phyloP scores from a whole-genome alignment of 2,888 invertebrate genomes.

The Caenorhabditis sp. region DNA sequence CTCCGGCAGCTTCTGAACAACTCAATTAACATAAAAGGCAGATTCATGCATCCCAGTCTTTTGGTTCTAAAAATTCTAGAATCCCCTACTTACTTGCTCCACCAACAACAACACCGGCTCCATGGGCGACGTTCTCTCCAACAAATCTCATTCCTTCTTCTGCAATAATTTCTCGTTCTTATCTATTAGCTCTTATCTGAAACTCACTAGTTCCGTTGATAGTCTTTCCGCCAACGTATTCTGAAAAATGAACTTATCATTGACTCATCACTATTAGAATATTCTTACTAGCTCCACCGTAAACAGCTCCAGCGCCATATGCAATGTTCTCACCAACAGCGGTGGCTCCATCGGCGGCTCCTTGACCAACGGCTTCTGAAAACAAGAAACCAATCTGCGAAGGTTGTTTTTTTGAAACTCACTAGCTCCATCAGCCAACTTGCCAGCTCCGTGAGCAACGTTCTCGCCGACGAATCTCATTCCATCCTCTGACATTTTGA shows the following conservation, averaged over 20 bases:
- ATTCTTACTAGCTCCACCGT: slow-evolving; percentile 38
- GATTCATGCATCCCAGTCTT: too few relatives aligned
- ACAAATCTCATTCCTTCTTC: slow-evolving; percentile 18
- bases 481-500: slow-evolving; percentile 23
- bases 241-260: slow-evolving; percentile 22
- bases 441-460: slow-evolving; percentile 36
- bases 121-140: slow-evolving; percentile 34
- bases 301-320: slow-evolving; percentile 44
- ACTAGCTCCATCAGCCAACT: slow-evolving; percentile 50
- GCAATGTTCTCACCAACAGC: slow-evolving; percentile 34
- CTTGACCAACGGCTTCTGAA: slow-evolving; percentile 32
- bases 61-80: too few relatives aligned
- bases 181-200: background rate
- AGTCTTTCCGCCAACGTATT: slow-evolving; percentile 36
- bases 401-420: slow-evolving; percentile 12
- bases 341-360: slow-evolving; percentile 22
- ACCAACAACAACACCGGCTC: slow-evolving; percentile 36
- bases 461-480: slow-evolving; percentile 25
- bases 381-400: background rate
- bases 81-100: slow-evolving; percentile 30
- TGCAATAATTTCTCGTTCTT: background rate
- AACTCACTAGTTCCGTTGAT: slow-evolving; percentile 45
- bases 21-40: background rate
- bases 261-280: background rate
- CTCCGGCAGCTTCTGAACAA: slow-evolving; percentile 48